Evolutionary conservation across 1,140 invertebrate species (phyloP), one percentile per base, ranked within the genome.

Genomic region (Drosophila repleta): DNA sequence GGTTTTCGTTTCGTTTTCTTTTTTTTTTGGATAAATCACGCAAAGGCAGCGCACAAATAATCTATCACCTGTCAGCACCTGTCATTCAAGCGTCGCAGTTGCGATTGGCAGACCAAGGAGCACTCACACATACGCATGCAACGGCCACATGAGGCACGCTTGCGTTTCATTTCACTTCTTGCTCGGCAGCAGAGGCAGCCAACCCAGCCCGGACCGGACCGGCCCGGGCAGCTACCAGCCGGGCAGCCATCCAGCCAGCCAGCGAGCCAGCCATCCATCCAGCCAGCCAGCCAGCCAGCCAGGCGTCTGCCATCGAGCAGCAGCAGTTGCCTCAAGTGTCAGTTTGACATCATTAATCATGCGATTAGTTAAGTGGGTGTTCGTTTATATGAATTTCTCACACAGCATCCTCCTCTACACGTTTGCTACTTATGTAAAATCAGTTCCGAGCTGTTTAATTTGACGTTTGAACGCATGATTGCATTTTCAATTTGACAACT

Each of bases 21-120:
- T 43, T 39, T 15, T 64, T 80, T 80, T 68, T 55, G 78, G 83
- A 88, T 87, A 87, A 87, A 87, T 87, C 83, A 88, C 83, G 83
- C 79, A 79, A 60, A 55, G 71, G 53, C 65, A 53, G 62, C 55
- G 74, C 82, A 79, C 74, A 79, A 88, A 90, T 89, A 90, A 90
- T 90, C 89, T 90, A 90, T 90, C 89, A 90, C 89, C 89, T 90
- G 89, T 90, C 89, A 90, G 89, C 90, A 90, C 84, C 89, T 90
- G 89, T 90, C 89, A 90, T 90, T 90, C 84, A 90, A 72, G 89
- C 89, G 81, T 90, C 79, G 79, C 88, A 82, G 83, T 58, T 76
- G 80, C 84, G 80, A 90, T 90, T 90, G 88, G 83, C 79, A 90
- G 87, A 26, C 48, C 57, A 60, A 15, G 39, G 15, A 43, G 39